Evolutionary conservation across 1,140 invertebrate species (phyloP).

Genomic region (Dendroctonus valens): DNA sequence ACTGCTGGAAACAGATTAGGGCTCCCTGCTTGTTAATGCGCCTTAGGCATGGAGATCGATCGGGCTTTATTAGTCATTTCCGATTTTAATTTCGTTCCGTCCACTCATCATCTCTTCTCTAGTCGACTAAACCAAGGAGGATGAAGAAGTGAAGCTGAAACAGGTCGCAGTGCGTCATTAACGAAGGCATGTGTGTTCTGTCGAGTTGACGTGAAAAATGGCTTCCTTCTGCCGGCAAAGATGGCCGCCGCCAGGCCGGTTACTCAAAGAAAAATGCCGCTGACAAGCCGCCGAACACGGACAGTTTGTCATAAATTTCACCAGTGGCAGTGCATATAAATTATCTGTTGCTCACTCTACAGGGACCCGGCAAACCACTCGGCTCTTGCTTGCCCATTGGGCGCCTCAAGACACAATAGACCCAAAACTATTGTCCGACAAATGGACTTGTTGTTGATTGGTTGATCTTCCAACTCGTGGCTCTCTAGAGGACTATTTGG

Average conservation of each 20-base stretch:
- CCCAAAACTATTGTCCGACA: too few relatives aligned
- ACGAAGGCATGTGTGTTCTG: conserved; percentile 33
- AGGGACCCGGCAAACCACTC: too few relatives aligned
- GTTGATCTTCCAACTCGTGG: too few relatives aligned
- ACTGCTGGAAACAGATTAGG: conserved; percentile 6
- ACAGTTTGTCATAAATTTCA: conserved; percentile 33
- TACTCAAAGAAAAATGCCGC: conserved; percentile 31
- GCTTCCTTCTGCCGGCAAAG: conserved; percentile 29
- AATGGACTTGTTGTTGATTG: too few relatives aligned
- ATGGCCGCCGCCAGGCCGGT: conserved; percentile 25
- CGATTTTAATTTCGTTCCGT: background rate
- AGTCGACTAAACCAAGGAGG: background rate
- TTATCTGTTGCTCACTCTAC: background rate
- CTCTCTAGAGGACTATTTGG: too few relatives aligned
- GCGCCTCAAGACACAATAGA: too few relatives aligned
- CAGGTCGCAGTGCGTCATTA: conserved; percentile 23
- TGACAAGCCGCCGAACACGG: conserved; percentile 17
- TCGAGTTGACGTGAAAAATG: conserved; percentile 28
- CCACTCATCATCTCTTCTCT: background rate
- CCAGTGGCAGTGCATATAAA: conserved; percentile 25
- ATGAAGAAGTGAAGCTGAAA: conserved; percentile 7
- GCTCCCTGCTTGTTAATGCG: background rate
- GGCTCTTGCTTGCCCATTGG: too few relatives aligned
- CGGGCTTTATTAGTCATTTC: background rate
- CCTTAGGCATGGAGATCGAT: conserved; percentile 2